A percentile compares a stretch with the other conserved stretches of the same genome.
Conservation (phyloP, 2,888 invertebrate genomes). For the Venusia cambrica region DNA sequence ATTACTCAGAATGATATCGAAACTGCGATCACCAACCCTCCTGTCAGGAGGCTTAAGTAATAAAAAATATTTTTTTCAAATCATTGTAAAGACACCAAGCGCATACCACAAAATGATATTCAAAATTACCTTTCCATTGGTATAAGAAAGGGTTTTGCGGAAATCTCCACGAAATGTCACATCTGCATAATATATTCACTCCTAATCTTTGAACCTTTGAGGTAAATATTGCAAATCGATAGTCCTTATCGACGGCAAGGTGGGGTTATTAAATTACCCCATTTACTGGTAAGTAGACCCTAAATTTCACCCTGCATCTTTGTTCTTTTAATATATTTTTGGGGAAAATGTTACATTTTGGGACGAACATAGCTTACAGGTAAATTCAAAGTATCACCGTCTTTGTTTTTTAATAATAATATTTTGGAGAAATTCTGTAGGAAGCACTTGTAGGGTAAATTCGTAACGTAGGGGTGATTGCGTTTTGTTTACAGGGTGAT, state of each 20-base stretch:
- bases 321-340: conserved; percentile 31
- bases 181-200: conserved; percentile 23
- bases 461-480: no score
- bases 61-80: no score
- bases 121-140: conserved; percentile 5
- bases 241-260: conserved; percentile 48
- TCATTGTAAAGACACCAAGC: no score
- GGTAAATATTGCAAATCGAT: conserved; percentile 65
- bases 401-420: no score
- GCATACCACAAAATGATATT: no score
- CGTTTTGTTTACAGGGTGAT: no score
- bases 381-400: neutral
- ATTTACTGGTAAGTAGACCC: conserved; percentile 37
- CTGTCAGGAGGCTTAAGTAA: no score
- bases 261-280: conserved; percentile 59
- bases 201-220: conserved; percentile 38
- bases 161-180: conserved; percentile 15
- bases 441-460: no score
- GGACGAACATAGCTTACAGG: conserved; percentile 1
- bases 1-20: no score
- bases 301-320: conserved; percentile 27
- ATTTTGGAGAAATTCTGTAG: no score
- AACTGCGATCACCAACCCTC: no score
- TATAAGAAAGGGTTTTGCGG: conserved; percentile 12
- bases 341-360: conserved; percentile 18